Percentiles rank a stretch among this genome's conserved stretches.
These are phyloP conservation scores for Mormyrus proboscirostris DNA, from an alignment of 2,797 vertebrate genomes.

Conservation along the genomic window DNA sequence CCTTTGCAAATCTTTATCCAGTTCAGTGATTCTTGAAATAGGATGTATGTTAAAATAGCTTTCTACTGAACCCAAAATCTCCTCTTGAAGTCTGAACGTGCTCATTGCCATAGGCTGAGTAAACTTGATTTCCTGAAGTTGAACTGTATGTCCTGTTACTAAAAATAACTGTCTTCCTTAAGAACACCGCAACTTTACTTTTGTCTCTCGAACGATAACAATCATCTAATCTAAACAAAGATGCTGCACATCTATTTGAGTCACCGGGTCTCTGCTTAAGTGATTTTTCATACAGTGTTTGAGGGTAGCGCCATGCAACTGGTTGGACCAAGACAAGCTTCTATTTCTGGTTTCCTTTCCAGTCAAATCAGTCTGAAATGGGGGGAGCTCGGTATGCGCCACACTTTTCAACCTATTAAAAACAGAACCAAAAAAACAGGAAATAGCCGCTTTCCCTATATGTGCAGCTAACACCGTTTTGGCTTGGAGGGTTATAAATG, in stretches of 20 bases:
- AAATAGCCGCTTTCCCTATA: conserved; percentile 47
- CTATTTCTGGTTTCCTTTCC: conserved; percentile 39
- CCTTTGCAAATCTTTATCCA: neutral
- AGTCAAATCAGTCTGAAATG: conserved; percentile 24
- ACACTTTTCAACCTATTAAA: conserved; percentile 24
- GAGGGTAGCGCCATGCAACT: neutral
- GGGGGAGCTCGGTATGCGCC: neutral
- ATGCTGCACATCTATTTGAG: neutral
- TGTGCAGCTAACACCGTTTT: conserved; percentile 24
- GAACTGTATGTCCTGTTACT: neutral
- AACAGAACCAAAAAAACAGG: conserved; percentile 54
- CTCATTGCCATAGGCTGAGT: neutral
- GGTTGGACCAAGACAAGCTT: neutral
- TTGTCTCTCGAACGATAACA: neutral
- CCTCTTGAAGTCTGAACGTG: neutral
- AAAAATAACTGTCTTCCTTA: conserved; percentile 9
- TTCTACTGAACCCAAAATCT: neutral
- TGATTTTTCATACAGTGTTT: conserved; percentile 42
- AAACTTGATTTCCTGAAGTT: conserved; percentile 9
- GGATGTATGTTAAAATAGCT: neutral
- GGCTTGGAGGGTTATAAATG: conserved; percentile 26
- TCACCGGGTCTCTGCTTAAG: conserved; percentile 12
- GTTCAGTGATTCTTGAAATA: neutral
- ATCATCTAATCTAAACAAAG: conserved; percentile 13
- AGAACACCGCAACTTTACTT: neutral